A percentile compares a stretch with the other conserved stretches of the same genome.
These are phyloP conservation scores for Carcharodon carcharias DNA, from an alignment of 2,797 vertebrate genomes.

Conservation along the genomic window DNA sequence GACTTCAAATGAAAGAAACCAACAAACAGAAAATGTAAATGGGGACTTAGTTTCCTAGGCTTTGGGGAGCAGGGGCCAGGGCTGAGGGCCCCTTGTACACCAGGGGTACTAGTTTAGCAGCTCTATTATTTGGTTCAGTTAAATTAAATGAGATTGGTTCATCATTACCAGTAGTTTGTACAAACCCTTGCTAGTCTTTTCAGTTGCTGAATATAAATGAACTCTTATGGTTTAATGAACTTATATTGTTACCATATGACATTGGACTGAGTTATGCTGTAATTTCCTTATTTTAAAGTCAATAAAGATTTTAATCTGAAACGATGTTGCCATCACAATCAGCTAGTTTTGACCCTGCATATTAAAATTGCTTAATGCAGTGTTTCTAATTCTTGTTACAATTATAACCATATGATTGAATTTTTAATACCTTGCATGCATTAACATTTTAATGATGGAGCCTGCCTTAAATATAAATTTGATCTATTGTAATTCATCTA, in stretches of 20 bases:
- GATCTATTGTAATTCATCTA: not conserved
- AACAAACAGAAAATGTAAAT: not conserved
- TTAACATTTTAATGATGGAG: not conserved
- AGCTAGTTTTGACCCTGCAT: not conserved
- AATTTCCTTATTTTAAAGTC: slow-evolving; percentile 21
- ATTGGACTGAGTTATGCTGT: not conserved
- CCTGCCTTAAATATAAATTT: not conserved
- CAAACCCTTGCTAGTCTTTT: not conserved
- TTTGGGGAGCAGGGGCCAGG: not conserved
- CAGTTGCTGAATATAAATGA: not conserved
- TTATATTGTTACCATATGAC: slow-evolving; percentile 20
- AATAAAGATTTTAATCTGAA: slow-evolving; percentile 26
- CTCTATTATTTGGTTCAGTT: not conserved
- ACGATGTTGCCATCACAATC: slow-evolving; percentile 19
- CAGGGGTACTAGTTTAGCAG: not conserved
- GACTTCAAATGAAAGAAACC: not conserved
- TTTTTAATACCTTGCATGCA: not conserved
- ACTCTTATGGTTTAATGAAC: not conserved
- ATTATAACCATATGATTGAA: slow-evolving; percentile 6
- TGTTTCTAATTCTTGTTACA: not conserved
- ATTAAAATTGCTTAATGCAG: not conserved
- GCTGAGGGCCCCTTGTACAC: not conserved
- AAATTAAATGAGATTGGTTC: not conserved
- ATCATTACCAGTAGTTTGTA: not conserved
- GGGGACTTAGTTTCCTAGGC: not conserved